These are phyloP conservation scores for Endotricha flammealis DNA, from an alignment of 2,888 invertebrate genomes.

Conservation along the genomic window DNA sequence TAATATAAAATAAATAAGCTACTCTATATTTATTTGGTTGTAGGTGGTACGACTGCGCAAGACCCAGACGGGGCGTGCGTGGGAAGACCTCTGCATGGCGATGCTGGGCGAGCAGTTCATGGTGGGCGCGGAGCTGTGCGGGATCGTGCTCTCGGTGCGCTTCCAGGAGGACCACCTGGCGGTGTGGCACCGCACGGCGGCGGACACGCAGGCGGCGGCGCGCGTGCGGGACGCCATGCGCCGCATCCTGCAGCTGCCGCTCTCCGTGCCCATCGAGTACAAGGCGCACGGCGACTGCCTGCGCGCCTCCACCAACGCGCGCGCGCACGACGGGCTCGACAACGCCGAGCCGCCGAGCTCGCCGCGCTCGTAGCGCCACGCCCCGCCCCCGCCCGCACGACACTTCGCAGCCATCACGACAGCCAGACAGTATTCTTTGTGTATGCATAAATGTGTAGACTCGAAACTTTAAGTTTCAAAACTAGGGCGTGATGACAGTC, in stretches of 20 bases:
- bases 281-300: constrained; percentile 76
- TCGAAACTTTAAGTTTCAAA: no score
- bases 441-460: background rate
- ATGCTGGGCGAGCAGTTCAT: constrained; percentile 99
- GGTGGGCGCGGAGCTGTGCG: constrained; percentile 99
- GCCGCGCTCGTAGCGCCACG: constrained; percentile 17
- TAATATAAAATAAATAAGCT: no score
- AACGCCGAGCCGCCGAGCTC: constrained; percentile 17
- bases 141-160: constrained; percentile 96
- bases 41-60: constrained; percentile 92
- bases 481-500: no score
- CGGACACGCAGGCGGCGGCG: constrained; percentile 91
- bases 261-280: constrained; percentile 96
- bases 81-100: constrained; percentile 99
- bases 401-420: constrained; percentile 15
- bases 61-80: constrained; percentile 95
- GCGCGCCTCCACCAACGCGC: constrained; percentile 43
- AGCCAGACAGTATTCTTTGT: background rate
- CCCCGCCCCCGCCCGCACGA: constrained; percentile 19
- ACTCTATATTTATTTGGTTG: constrained; percentile 15
- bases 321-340: constrained; percentile 11
- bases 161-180: constrained; percentile 98
- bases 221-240: constrained; percentile 96
- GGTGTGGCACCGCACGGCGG: constrained; percentile 97
- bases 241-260: constrained; percentile 95